phyloP scores from a whole-genome alignment of 2,888 invertebrate species.

The Meghimatium bilineatum region DNA sequence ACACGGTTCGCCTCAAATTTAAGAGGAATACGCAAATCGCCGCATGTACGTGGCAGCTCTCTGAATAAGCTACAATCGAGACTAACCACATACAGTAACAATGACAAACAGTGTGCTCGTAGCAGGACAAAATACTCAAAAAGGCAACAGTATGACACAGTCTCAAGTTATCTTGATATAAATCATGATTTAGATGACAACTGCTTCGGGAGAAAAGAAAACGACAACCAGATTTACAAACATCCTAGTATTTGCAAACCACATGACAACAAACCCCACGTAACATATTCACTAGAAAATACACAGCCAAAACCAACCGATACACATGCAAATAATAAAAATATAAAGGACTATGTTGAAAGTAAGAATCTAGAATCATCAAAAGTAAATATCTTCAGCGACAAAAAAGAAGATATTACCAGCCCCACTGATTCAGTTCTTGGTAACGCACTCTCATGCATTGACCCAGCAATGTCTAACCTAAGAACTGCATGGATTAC shows the following conservation, averaged over 20 bases:
- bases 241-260: background rate
- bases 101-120: background rate
- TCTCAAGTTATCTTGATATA: background rate
- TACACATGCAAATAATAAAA: too few relatives aligned
- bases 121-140: background rate
- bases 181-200: conserved; percentile 11
- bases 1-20: background rate
- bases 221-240: background rate
- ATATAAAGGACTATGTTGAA: background rate
- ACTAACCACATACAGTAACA: too few relatives aligned
- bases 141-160: background rate
- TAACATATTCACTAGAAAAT: background rate
- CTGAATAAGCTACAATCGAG: too few relatives aligned
- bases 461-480: background rate
- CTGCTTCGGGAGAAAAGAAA: background rate
- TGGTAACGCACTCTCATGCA: background rate
- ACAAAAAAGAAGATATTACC: background rate
- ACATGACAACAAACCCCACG: background rate
- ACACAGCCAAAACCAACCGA: background rate
- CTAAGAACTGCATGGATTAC: background rate
- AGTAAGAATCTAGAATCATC: background rate
- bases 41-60: background rate
- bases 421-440: background rate
- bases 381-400: background rate
- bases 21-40: background rate